Evolutionary conservation across 2,113 vertebrate genomes (phyloP), one percentile per base, ranked within the genome.

Genomic region (Strix aluco): DNA sequence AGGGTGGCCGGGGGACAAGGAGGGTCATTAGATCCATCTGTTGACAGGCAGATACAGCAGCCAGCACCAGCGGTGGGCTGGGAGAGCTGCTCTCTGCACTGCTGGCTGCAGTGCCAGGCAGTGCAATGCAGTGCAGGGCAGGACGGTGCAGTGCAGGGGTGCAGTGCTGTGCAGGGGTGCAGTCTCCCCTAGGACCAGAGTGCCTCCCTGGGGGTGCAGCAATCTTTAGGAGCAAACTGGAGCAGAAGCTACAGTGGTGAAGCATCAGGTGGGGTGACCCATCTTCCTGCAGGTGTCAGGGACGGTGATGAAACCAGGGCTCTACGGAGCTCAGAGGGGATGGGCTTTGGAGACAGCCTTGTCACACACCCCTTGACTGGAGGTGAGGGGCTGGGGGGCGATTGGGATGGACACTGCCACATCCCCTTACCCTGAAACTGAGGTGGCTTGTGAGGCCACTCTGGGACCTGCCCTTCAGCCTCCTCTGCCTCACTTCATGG

Each of bases 11-110:
- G 27, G 42, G 32, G 36, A 46, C 27, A 70, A 14, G 52, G 70
- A 54, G 34, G 79, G 66, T 17, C 58, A 27, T 40, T 44, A 13
- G 70, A 62, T 75, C 93, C 96, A 92, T 80, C 94, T 97, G 74
- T 71, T 82, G 96, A 85, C 77, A 47, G 15, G 19, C 11, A 8
- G 13, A 58, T 22, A 18, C 11, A 83, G 54, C 46, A 27, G 26
- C 44, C 61, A 10, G 34, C 46, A 32, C 5, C 42, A 14, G 57
- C 11, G 5, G 9, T 13, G 42, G 34, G 49, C 8, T 23, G 62
- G 62, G 36, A 63, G 49, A 27, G 74, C 49, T 6, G 61, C 25
- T 8, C n/a, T 4, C 11, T 19, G n/a, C 10, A 0, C 29, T 5
- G 55, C 70, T 32, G 59, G 61, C 32, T 32, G 58, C 5, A 14